Evolutionary conservation across 2,113 vertebrate species (phyloP).

Genomic region (Lepisosteus osseus): DNA sequence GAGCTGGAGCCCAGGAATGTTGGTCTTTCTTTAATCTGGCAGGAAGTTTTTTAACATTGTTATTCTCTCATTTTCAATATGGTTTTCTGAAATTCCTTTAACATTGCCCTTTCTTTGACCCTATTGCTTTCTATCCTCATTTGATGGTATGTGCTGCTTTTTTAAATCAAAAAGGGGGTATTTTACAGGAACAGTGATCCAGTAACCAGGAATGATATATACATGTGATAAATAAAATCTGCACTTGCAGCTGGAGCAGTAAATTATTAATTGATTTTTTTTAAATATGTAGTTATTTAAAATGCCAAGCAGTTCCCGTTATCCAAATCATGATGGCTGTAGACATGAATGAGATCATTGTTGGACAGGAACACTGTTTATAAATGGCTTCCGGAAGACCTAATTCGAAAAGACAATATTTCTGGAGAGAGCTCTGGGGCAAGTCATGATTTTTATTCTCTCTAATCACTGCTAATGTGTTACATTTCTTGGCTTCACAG

Average conservation of each 20-base stretch:
- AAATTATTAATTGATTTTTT: not conserved
- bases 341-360: not conserved
- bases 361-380: conserved; percentile 4
- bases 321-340: conserved; percentile 8
- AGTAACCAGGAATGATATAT: not conserved
- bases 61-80: not conserved
- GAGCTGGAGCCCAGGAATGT: no score
- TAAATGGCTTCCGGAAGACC: conserved; percentile 14
- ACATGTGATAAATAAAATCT: not conserved
- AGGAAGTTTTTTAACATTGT: not conserved
- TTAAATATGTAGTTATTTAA: not conserved
- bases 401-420: conserved; percentile 10
- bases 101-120: not conserved
- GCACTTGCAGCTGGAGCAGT: not conserved
- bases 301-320: conserved; percentile 13
- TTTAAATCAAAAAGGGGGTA: not conserved
- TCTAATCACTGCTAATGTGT: conserved; percentile 26
- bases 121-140: not conserved
- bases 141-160: not conserved
- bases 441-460: conserved; percentile 8
- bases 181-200: not conserved
- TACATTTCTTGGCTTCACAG: conserved; percentile 30
- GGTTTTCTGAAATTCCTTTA: not conserved
- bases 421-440: conserved; percentile 15
- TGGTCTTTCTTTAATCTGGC: not conserved